Conservation (phyloP, 1,140 invertebrate genomes). For the Drosophila pseudoobscura region DNA sequence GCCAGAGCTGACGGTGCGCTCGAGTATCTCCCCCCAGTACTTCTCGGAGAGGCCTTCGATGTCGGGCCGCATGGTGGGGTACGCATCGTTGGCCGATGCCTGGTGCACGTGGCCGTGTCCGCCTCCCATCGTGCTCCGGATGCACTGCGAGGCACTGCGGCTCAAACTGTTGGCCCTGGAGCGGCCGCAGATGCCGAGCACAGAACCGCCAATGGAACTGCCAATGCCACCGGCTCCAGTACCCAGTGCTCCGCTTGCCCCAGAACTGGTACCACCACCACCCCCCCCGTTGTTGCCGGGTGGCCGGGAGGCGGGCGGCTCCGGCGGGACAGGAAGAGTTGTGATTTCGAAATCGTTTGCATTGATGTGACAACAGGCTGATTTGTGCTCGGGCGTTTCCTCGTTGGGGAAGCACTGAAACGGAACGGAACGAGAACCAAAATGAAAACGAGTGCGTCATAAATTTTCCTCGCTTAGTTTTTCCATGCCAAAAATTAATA, state of each 20-base stretch:
- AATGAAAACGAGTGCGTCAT: slow-evolving; percentile 36
- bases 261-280: slow-evolving; percentile 32
- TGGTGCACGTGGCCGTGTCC: slow-evolving; percentile 50
- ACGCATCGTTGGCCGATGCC: slow-evolving; percentile 26
- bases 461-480: slow-evolving; percentile 40
- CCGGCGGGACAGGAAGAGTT: slow-evolving; percentile 75
- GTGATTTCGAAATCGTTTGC: slow-evolving; percentile 82
- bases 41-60: slow-evolving; percentile 89
- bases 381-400: slow-evolving; percentile 82
- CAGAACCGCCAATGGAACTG: slow-evolving; percentile 70
- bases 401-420: slow-evolving; percentile 79
- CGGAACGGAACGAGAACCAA: slow-evolving; percentile 40
- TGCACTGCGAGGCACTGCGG: slow-evolving; percentile 76
- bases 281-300: slow-evolving; percentile 52
- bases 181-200: slow-evolving; percentile 74
- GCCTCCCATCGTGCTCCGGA: slow-evolving; percentile 56
- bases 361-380: slow-evolving; percentile 83
- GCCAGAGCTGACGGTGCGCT: slow-evolving; percentile 88
- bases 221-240: slow-evolving; percentile 53
- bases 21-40: slow-evolving; percentile 90
- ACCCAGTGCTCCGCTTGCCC: slow-evolving; percentile 3
- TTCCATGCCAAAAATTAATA: slow-evolving; percentile 65
- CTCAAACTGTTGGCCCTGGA: slow-evolving; percentile 76
- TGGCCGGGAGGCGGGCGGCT: slow-evolving; percentile 73
- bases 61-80: slow-evolving; percentile 84